Base-by-base conservation (phyloP, 30 jellyfish, hydroid and myxozoan genomes). In the Aurelia sp. region DNA sequence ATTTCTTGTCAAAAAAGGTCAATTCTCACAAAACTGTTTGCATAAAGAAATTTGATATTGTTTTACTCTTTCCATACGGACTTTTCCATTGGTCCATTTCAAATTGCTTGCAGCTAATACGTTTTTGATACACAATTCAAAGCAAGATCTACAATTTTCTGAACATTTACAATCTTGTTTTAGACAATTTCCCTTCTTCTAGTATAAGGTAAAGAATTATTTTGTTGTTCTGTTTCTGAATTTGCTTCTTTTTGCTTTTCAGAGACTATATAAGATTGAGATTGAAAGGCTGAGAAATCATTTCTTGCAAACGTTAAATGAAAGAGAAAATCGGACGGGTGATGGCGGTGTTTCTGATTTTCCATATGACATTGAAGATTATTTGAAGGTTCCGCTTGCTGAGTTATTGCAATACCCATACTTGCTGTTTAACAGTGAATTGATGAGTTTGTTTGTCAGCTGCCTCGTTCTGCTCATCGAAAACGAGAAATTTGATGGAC, bases 321-420 rank as follows among this genome's bases (percentile, higher is more conserved):
- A 81, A 27, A 13, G 66, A 33, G 68, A 23, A 8, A 52, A 30
- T 22, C 76, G 11, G 27, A 22, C 65, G 4, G 18, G 16, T 3
- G 55, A 64, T 62, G 22, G 18, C 23, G 82, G 30, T 13, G 4
- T 11, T 13, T 40, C 66, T 3, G 83, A 66, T 3, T 12, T 11
- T 16, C 60, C 78, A 10, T 21, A 31, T 40, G 76, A 52, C 82
- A 37, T 72, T 4, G 88, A 40, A 19, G 88, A 85, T 37, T 50
- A 37, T 19, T 73, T 73, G 75, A 73, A 73, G 23, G 94, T 85
- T 16, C 82, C 94, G 6, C 33, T 62, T 31, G 35, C 61, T 17
- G 94, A 85, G 37, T 17, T 85, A 17, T 57, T 85, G 83, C 82
- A 73, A 11, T 85, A 69, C 35, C 94, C 94, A 12, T 85, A 85